Percentiles rank a stretch among this genome's conserved stretches.
These are phyloP conservation scores for Falco cherrug DNA, from an alignment of 2,797 vertebrate genomes.

Conservation along the genomic window DNA sequence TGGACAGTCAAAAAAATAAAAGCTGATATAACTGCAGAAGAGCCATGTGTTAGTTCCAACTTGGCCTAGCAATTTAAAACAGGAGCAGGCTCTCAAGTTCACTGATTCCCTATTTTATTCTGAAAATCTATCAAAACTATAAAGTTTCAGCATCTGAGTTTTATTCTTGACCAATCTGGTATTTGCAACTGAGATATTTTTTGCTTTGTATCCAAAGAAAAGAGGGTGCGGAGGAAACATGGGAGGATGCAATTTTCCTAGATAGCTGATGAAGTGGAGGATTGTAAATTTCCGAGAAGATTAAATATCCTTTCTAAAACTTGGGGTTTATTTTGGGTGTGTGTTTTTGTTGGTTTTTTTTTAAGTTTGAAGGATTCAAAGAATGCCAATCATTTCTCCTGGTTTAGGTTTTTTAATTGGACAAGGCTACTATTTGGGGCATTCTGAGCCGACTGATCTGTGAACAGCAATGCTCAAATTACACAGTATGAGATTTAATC, in stretches of 20 bases:
- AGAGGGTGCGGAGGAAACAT: accelerated
- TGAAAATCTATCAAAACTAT: background rate
- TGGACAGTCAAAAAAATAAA: background rate
- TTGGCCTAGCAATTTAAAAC: background rate
- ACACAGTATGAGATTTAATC: background rate
- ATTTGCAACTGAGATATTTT: background rate
- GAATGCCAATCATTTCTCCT: background rate
- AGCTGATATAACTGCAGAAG: background rate
- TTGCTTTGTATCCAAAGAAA: background rate
- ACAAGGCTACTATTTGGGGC: background rate
- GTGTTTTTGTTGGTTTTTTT: no score
- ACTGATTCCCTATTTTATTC: background rate
- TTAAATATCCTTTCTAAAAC: background rate
- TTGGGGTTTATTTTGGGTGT: no score
- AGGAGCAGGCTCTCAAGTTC: background rate
- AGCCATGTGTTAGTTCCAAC: background rate
- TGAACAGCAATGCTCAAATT: background rate
- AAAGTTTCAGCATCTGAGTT: background rate
- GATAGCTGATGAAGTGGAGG: background rate
- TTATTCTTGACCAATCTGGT: background rate
- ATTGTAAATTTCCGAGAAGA: background rate
- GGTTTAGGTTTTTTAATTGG: background rate
- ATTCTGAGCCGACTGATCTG: background rate
- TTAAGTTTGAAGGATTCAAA: background rate
- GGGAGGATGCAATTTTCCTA: background rate